Evolutionary conservation across 2,113 vertebrate genomes (phyloP).

Genomic region (Chaetodon trifascialis): DNA sequence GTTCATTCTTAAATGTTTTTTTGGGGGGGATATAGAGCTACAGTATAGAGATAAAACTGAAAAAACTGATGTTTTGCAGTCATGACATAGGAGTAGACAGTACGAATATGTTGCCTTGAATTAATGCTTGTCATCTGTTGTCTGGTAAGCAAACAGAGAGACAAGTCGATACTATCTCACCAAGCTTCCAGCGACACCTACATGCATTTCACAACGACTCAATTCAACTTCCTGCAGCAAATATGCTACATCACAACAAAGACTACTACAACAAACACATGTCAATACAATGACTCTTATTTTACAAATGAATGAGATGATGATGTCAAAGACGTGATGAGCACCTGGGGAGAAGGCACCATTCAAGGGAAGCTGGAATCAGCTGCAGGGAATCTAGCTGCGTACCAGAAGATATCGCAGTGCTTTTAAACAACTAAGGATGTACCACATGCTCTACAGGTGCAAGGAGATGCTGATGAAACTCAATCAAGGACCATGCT

Average conservation of each 20-base stretch:
- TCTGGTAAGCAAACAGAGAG: too few species aligned
- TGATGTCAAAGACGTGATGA: not conserved
- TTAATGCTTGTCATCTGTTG: not conserved
- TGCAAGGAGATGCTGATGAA: not conserved
- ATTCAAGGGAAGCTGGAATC: not conserved
- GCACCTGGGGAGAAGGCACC: not conserved
- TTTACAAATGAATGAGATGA: not conserved
- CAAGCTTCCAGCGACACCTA: not conserved
- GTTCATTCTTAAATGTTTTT: too few species aligned
- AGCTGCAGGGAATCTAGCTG: not conserved
- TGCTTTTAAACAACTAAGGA: not conserved
- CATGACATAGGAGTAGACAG: too few species aligned
- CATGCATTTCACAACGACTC: not conserved
- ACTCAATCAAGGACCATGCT: not conserved
- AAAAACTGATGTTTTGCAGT: too few species aligned
- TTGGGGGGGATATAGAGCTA: too few species aligned
- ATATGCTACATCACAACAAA: not conserved
- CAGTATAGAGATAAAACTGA: too few species aligned
- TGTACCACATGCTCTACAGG: not conserved
- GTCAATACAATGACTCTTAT: not conserved
- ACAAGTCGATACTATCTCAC: too few species aligned
- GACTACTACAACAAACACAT: not conserved
- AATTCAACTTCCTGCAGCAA: not conserved
- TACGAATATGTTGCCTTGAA: not conserved
- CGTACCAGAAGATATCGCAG: not conserved